These are phyloP conservation scores for Pammene fasciana DNA, from an alignment of 2,888 invertebrate species.

Conservation along the genomic window DNA sequence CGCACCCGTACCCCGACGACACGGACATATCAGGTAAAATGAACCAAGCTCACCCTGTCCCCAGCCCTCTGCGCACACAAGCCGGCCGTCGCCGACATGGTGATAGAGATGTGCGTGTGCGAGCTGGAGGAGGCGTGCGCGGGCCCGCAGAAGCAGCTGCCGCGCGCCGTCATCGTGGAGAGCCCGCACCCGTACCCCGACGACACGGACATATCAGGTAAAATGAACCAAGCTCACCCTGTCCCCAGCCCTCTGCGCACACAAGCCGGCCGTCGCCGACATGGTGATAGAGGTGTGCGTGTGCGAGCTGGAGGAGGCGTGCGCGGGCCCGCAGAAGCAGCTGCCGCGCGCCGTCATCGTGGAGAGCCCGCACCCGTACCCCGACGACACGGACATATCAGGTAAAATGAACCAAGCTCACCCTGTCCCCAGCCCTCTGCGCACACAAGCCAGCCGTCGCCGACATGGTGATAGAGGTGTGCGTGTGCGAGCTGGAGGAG, in stretches of 20 bases:
- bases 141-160: constrained; percentile 79
- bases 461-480: constrained; percentile 95
- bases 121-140: constrained; percentile 95
- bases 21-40: no score
- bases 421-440: constrained; percentile 84
- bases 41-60: not conserved
- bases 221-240: no score
- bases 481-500: constrained; percentile 97
- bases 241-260: no score
- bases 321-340: no score
- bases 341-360: no score
- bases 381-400: no score
- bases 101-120: constrained; percentile 96
- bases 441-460: constrained; percentile 87
- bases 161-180: constrained; percentile 96
- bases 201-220: constrained; percentile 83
- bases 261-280: no score
- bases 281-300: no score
- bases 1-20: no score
- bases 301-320: no score
- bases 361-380: no score
- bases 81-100: constrained; percentile 91
- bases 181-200: constrained; percentile 97
- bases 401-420: no score
- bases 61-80: constrained; percentile 88